These are phyloP conservation scores for Formica exsecta DNA, from an alignment of 1,140 invertebrate genomes.

Conservation along the genomic window DNA sequence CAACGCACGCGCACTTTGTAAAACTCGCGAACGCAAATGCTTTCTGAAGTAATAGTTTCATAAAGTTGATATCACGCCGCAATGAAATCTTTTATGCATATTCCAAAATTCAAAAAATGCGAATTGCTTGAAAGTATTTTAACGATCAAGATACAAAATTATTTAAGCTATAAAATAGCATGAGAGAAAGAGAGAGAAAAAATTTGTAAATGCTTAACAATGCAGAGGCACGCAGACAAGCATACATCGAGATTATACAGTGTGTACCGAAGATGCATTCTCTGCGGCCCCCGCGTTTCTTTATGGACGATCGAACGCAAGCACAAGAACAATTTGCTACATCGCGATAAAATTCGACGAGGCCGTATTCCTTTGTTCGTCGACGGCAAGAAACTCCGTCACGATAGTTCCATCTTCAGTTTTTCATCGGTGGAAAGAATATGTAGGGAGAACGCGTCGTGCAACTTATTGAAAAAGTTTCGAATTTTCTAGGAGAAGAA, in stretches of 20 bases:
- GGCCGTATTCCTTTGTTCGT: slow-evolving; percentile 45
- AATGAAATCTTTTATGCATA: background rate
- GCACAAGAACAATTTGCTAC: slow-evolving; percentile 54
- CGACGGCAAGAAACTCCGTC: slow-evolving; percentile 28
- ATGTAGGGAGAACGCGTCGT: background rate
- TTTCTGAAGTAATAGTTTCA: background rate
- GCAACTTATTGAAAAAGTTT: slow-evolving; percentile 7
- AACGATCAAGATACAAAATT: slow-evolving; percentile 4
- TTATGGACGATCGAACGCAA: slow-evolving; percentile 58
- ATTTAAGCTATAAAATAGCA: background rate
- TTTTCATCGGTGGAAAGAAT: slow-evolving; percentile 24
- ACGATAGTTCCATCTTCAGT: background rate
- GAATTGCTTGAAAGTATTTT: background rate
- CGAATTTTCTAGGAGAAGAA: background rate
- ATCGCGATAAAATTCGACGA: slow-evolving; percentile 58
- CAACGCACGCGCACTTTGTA: background rate
- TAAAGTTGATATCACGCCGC: background rate
- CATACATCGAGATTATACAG: background rate
- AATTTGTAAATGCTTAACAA: slow-evolving; percentile 25
- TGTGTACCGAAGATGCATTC: slow-evolving; percentile 13
- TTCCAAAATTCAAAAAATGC: background rate
- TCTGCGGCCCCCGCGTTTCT: slow-evolving; percentile 22
- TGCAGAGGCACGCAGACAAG: background rate
- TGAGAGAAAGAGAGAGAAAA: background rate
- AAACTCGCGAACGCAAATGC: background rate